Evolutionary conservation across 1,140 invertebrate genomes (phyloP).

Genomic region (Amphibalanus amphitrite): DNA sequence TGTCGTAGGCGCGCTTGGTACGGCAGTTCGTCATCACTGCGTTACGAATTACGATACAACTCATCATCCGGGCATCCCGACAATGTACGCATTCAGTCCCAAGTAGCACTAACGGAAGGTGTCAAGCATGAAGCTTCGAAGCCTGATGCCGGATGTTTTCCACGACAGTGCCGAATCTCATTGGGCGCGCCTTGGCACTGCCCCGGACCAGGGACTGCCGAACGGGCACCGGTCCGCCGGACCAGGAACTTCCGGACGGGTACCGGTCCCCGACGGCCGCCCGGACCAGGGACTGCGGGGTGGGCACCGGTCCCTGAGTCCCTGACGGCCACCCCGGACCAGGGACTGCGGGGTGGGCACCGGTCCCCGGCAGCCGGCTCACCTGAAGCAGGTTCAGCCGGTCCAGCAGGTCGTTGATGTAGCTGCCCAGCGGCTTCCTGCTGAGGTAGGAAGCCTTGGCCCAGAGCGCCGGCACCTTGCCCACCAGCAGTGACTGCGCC

Average conservation of each 20-base stretch:
- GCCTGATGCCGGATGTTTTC: neutral
- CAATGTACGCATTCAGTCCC: too few relatives aligned
- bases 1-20: too few relatives aligned
- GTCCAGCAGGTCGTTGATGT: conserved; percentile 67
- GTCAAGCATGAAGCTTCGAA: neutral
- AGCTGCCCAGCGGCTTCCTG: conserved; percentile 75
- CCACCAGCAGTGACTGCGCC: conserved; percentile 32
- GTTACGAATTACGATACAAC: too few relatives aligned
- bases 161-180: neutral
- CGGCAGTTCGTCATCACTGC: too few relatives aligned
- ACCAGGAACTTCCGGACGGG: neutral
- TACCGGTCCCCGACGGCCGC: neutral
- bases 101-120: too few relatives aligned
- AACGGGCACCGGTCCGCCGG: neutral
- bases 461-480: conserved; percentile 60
- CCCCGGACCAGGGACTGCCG: too few relatives aligned
- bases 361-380: conserved; percentile 8
- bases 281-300: too few relatives aligned
- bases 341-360: too few relatives aligned
- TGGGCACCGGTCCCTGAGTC: neutral
- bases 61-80: too few relatives aligned
- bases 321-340: neutral
- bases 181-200: neutral
- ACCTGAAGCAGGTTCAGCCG: conserved; percentile 38
- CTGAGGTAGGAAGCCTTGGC: conserved; percentile 75